Evolutionary conservation across 2,113 vertebrate species (phyloP).

Genomic region (Pelobates fuscus): DNA sequence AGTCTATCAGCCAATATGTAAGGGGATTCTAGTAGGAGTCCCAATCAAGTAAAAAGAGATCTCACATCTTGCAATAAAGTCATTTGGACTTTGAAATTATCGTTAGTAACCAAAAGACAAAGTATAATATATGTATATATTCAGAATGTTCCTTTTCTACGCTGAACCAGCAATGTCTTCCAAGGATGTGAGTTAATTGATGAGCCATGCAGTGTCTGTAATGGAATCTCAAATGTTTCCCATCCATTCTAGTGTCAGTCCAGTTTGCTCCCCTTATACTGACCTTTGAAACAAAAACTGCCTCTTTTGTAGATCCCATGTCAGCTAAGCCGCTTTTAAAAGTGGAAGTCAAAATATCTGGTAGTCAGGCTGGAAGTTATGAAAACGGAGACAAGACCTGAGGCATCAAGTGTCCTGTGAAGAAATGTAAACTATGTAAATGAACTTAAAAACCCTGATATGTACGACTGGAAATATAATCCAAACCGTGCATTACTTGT

Average conservation of each 20-base stretch:
- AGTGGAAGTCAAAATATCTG: constrained; percentile 48
- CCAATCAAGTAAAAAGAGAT: too few relatives aligned
- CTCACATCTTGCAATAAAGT: too few relatives aligned
- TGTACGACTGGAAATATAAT: neutral
- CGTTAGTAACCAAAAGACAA: too few relatives aligned
- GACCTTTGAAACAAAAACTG: constrained; percentile 47
- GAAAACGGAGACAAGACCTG: constrained; percentile 38
- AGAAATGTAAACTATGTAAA: constrained; percentile 45
- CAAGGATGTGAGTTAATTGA: neutral
- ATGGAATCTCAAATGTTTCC: constrained; percentile 9
- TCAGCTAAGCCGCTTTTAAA: constrained; percentile 44
- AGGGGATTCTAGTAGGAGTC: too few relatives aligned
- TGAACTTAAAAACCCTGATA: constrained; percentile 19
- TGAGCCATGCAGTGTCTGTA: neutral
- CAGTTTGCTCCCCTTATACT: constrained; percentile 26
- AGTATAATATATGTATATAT: too few relatives aligned
- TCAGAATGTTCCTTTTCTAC: neutral
- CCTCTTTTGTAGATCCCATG: constrained; percentile 45
- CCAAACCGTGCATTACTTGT: neutral
- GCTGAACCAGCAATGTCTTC: neutral
- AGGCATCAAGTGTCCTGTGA: constrained; percentile 19
- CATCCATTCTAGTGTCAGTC: constrained; percentile 21
- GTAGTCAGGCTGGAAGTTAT: constrained; percentile 41
- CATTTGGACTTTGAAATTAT: too few relatives aligned
- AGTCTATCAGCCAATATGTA: too few relatives aligned